Base-by-base conservation (phyloP, 2,888 invertebrate species). In the Caenorhabditis japonica region DNA sequence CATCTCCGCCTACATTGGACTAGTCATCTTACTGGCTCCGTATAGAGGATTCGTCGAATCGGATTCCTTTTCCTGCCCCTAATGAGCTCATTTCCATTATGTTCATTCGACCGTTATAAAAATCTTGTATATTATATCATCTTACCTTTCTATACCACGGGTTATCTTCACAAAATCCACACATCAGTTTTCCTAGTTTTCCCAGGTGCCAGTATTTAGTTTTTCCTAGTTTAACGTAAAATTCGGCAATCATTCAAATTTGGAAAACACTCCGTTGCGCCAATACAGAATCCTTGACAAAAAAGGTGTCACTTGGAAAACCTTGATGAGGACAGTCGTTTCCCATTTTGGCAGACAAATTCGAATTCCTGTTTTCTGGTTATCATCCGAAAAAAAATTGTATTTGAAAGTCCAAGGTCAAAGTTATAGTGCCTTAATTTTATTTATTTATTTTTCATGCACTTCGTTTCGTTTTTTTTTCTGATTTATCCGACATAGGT, bases 321-420 rank as follows among this genome's bases (percentile, higher is more conserved):
- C 53, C 47, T 64, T 64, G 64, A 62, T 47, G 55, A 64, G 41
- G 55, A 51, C 51, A 44, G 49, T 56, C 64, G 30, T 13, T 55
- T 55, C 46, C 55, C 25, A 30, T 33, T 19, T 38, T 64, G 64
- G 55, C 64, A 56, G 30, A 30, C n/a, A n/a, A 56, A 49, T 64
- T 53, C 41, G 19, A 56, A 66, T 51, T 66, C 66, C 66, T 66
- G 66, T 66, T 66, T 66, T 56, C 36, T 66, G 66, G 66, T 66
- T 66, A 66, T 66, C 66, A 56, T 66, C 66, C 56, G 43, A 66
- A 51, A 44, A 53, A 23, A 41, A 23, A 30, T 33, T 55, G 55
- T 56, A 49, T 49, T 64, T n/a, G n/a, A 36, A 39, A 56, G 64
- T 64, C 64, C 64, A 64, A 64, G 64, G 64, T 64, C 49, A 43